Evolutionary conservation across 1,140 invertebrate species (phyloP), one percentile per base, ranked within the genome.

Genomic region (Pachypeltis micranthus): DNA sequence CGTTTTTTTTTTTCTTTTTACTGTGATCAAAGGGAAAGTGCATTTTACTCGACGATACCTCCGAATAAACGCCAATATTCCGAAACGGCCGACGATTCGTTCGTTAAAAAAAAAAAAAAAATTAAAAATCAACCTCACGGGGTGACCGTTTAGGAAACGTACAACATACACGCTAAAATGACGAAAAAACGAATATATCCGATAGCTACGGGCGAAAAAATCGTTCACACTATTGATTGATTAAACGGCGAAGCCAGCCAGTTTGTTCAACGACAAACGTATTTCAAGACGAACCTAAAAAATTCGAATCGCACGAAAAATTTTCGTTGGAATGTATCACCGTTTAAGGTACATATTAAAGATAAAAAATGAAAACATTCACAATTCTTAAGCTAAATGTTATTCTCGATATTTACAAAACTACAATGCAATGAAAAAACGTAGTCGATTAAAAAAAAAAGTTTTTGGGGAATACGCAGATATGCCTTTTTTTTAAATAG

Each of bases 321-420:
- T 28, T 26, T 65, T 65, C 63, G 63, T 65, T 65, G 63, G 63
- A 65, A 65, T 65, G 63, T 61, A 65, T 65, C 63, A 65, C 63
- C n/a, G n/a, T n/a, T n/a, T 63, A 57, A 60, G 59, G 58, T 61
- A 61, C 47, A 57, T 19, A n/a, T n/a, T n/a, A n/a, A n/a, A n/a
- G n/a, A n/a, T n/a, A n/a, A n/a, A n/a, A n/a, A n/a, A n/a, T n/a
- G n/a, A n/a, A n/a, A n/a, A n/a, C n/a, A n/a, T n/a, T n/a, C n/a
- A n/a, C n/a, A n/a, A n/a, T n/a, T n/a, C 27, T 56, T 24, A 54
- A 12, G 23, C 21, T 31, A 54, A 54, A 23, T 61, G 24, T 24
- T 57, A 16, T n/a, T n/a, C n/a, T n/a, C n/a, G n/a, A 54, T 59
- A 64, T 60, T 26, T 60, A 64, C 56, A 60, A n/a, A n/a, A 63